Percentiles rank a stretch among this genome's conserved stretches.
Conservation (phyloP, 2,113 vertebrate genomes). For the Alligator mississippiensis region DNA sequence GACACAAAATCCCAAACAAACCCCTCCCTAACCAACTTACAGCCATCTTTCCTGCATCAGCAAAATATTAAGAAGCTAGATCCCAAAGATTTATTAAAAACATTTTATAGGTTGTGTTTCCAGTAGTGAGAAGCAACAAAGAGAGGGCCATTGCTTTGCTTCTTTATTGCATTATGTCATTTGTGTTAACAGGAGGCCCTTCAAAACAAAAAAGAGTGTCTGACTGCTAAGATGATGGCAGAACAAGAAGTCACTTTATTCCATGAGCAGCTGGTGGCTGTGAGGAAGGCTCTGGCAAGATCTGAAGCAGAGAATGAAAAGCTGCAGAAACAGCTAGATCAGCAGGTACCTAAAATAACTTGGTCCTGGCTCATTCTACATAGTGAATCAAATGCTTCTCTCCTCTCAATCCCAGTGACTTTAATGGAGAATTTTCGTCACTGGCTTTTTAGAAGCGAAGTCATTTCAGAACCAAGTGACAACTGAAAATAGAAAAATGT, state of each 20-base stretch:
- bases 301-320: constrained; percentile 68
- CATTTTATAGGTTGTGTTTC: background rate
- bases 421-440: background rate
- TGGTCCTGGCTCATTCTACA: background rate
- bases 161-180: background rate
- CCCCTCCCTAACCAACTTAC: background rate
- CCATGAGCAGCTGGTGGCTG: constrained; percentile 71
- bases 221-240: constrained; percentile 69
- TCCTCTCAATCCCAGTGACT: background rate
- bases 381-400: background rate
- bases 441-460: background rate
- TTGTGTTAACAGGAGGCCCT: constrained; percentile 75
- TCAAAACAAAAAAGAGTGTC: constrained; percentile 64
- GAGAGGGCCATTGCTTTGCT: background rate
- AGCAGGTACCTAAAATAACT: constrained; percentile 67
- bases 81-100: background rate
- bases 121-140: background rate
- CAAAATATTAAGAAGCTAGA: background rate
- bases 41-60: background rate
- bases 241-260: constrained; percentile 72
- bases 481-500: background rate
- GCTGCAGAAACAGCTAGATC: constrained; percentile 61
- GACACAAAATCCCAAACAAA: background rate
- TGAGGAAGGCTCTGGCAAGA: constrained; percentile 64
- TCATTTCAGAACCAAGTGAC: background rate